Evolutionary conservation across 1,140 invertebrate species (phyloP), one percentile per base, ranked within the genome.

Genomic region (Platorchestia sp.): DNA sequence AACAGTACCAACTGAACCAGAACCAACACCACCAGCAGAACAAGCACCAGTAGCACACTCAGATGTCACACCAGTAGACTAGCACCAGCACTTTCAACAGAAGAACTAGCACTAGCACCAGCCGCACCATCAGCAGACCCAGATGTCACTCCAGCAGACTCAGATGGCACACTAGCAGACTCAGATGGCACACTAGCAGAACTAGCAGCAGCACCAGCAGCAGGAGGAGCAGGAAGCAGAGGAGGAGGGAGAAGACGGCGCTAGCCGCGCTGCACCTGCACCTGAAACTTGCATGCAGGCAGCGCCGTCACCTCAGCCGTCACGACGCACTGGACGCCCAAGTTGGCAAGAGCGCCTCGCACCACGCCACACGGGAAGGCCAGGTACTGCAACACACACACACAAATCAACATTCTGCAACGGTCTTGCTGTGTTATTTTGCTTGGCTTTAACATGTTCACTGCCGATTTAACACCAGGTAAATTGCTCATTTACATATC

Each of bases 361-460:
- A 99, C 98, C 95, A 99, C 97, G 59, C 99, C 99, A 97, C 99
- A 99, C 3, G 99, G 99, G 97, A 99, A 99, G 16, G 99, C 98
- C 95, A 99, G 98, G 98, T 98, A 99, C 98, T 98, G 97, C 86
- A 98, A 98, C 96, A 95, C 91, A 95, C 95, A 95, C 86, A 27
- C n/a, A n/a, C n/a, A n/a, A n/a, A n/a, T n/a, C n/a, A n/a, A n/a
- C n/a, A n/a, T 40, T 40, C 86, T 3, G 43, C n/a, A n/a, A n/a
- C n/a, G n/a, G n/a, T n/a, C n/a, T n/a, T n/a, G n/a, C n/a, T n/a
- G n/a, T n/a, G n/a, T n/a, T n/a, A n/a, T n/a, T n/a, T n/a, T n/a
- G n/a, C n/a, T n/a, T n/a, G n/a, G n/a, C n/a, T n/a, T n/a, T n/a
- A n/a, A n/a, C n/a, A n/a, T n/a, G n/a, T n/a, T n/a, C n/a, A n/a